phyloP scores from a whole-genome alignment of 2,113 vertebrate genomes.

The Tursiops truncatus region DNA sequence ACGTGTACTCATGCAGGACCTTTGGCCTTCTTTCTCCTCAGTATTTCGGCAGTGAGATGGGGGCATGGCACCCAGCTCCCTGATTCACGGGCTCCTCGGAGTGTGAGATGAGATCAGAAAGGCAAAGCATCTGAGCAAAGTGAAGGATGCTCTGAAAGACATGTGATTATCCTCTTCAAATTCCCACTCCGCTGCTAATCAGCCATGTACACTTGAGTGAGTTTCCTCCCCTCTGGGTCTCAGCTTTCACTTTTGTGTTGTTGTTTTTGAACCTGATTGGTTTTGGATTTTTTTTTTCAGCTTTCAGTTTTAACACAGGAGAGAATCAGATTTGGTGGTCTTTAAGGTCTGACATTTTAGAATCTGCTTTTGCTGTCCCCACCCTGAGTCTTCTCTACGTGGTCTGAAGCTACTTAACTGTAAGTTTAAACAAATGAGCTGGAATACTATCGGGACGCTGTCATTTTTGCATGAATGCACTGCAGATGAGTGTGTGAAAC shows the following conservation, averaged over 20 bases:
- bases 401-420: neutral
- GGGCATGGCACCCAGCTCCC: neutral
- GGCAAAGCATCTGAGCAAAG: rapidly evolving
- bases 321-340: neutral
- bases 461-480: neutral
- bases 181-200: rapidly evolving
- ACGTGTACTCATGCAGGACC: rapidly evolving
- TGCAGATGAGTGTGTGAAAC: rapidly evolving
- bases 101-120: neutral
- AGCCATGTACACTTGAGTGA: rapidly evolving
- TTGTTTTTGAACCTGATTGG: neutral
- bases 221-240: neutral
- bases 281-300: neutral
- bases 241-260: neutral
- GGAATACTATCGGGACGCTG: rapidly evolving
- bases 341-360: neutral
- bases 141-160: neutral
- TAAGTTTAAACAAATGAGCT: neutral
- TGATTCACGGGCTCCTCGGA: neutral
- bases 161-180: rapidly evolving
- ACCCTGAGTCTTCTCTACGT: neutral
- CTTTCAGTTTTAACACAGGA: neutral
- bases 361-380: neutral
- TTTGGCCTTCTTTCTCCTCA: too few species aligned
- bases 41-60: neutral